Base-by-base conservation (phyloP, 1,140 invertebrate genomes). In the Drosophila nigromelanica region DNA sequence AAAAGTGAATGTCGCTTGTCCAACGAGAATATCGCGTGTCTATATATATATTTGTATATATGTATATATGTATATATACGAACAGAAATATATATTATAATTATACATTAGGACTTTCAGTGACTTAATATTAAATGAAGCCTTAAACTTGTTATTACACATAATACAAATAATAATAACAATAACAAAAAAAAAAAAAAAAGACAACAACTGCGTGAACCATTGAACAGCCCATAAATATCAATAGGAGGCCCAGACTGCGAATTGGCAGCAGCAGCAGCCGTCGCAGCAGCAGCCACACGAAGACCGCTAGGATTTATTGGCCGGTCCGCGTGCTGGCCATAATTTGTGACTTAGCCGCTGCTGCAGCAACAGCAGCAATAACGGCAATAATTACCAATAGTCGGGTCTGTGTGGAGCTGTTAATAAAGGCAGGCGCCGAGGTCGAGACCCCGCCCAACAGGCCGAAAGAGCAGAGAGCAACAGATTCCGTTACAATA, bases 151-250 rank as follows among this genome's bases (percentile, higher is more conserved):
- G 43, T 11, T 21, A 47, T 12, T 15, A 15, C 54, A 63, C 35
- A 18, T 11, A 35, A n/a, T 11, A 33, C 2, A 24, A 6, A 14
- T 24, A 50, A 51, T 42, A 33, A 52, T 45, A 12, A 43, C 4
- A 6, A 45, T n/a, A n/a, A n/a, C 35, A 58, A 59, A 58, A 18
- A 21, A 73, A 80, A 56, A 62, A 8, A 45, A 64, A 56, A 43
- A 56, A 47, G 50, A 40, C 33, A 35, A 27, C 12, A 50, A 33
- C 43, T 40, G 24, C 35, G 45, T 27, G 14, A 30, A 35, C 18
- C 52, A 58, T 58, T 48, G 52, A 59, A 59, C 37, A 42, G 48
- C 59, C 50, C 58, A 83, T 85, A 76, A 83, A 83, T 83, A 76
- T 61, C 60, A 72, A 83, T 83, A 66, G 37, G 39, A 50, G 48